A percentile compares a stretch with the other conserved stretches of the same genome.
These are phyloP conservation scores for Meriones psammophilus DNA, from an alignment of 2,797 vertebrate species.

Conservation along the genomic window DNA sequence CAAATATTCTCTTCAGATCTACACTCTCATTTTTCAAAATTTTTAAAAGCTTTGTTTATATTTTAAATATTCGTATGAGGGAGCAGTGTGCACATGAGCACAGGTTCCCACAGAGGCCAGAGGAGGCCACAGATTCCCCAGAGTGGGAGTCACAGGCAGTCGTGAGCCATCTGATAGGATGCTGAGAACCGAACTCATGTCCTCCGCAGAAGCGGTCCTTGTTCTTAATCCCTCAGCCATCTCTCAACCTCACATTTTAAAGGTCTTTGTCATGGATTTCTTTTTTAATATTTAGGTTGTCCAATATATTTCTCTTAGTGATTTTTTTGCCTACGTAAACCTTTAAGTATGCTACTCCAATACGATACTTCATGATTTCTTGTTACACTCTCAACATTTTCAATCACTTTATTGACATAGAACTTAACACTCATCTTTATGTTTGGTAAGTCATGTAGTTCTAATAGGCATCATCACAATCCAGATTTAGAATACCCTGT, in stretches of 20 bases:
- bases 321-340: slow-evolving; percentile 29
- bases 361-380: not conserved
- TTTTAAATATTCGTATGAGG: not conserved
- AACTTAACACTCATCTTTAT: not conserved
- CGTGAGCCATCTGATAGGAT: not conserved
- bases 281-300: not conserved
- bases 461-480: not conserved
- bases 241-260: not conserved
- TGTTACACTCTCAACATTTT: not conserved
- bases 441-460: not conserved
- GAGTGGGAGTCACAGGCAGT: not conserved
- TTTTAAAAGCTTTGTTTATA: not conserved
- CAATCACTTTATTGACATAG: not conserved
- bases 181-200: not conserved
- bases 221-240: not conserved
- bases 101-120: not conserved
- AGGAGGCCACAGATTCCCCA: not conserved
- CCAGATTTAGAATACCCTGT: not conserved
- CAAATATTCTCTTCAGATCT: not conserved
- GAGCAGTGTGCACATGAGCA: not conserved
- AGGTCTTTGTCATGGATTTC: not conserved
- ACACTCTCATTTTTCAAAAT: not conserved
- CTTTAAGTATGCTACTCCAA: not conserved
- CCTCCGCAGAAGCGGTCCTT: not conserved
- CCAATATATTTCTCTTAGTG: not conserved